Evolutionary conservation across 2,888 invertebrate genomes (phyloP).

Genomic region (Apoderus coryli): DNA sequence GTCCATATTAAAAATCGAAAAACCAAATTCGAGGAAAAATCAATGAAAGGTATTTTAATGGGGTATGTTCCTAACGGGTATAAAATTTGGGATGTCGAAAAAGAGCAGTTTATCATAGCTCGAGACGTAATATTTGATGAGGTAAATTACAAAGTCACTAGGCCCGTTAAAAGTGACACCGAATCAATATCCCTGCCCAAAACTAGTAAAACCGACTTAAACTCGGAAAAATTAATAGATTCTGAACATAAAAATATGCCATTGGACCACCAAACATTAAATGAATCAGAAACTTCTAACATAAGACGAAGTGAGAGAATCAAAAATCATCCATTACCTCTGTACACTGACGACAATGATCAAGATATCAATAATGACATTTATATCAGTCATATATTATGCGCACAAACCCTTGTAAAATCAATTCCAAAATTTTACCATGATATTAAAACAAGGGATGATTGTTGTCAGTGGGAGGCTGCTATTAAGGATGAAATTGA

Average conservation of each 20-base stretch:
- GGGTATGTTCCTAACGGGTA: slow-evolving; percentile 21
- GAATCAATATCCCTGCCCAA: too few species aligned
- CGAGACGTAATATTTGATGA: slow-evolving; percentile 20
- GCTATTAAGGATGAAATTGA: slow-evolving; percentile 8
- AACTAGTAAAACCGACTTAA: slow-evolving; percentile 3
- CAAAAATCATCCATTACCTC: slow-evolving; percentile 5
- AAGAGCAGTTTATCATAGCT: slow-evolving; percentile 20
- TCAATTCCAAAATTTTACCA: slow-evolving; percentile 3
- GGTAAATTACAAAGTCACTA: neutral
- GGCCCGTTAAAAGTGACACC: slow-evolving; percentile 2
- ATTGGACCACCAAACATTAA: too few species aligned
- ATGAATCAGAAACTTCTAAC: too few species aligned
- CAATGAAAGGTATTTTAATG: slow-evolving; percentile 11
- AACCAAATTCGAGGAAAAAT: slow-evolving; percentile 13
- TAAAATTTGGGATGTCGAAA: slow-evolving; percentile 23
- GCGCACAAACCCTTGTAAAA: slow-evolving; percentile 3
- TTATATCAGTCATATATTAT: slow-evolving; percentile 5
- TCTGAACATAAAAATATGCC: slow-evolving; percentile 5
- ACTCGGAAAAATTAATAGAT: slow-evolving; percentile 3
- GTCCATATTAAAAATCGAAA: slow-evolving; percentile 14
- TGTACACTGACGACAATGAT: too few species aligned
- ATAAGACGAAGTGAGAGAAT: too few species aligned
- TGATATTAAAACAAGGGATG: slow-evolving; percentile 9
- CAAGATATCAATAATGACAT: too few species aligned
- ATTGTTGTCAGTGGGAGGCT: slow-evolving; percentile 8